Percentiles rank a stretch among this genome's conserved stretches.
Evolutionary conservation across 2,888 invertebrate genomes (phyloP).

Genomic region (Drosophila melanosoma): DNA sequence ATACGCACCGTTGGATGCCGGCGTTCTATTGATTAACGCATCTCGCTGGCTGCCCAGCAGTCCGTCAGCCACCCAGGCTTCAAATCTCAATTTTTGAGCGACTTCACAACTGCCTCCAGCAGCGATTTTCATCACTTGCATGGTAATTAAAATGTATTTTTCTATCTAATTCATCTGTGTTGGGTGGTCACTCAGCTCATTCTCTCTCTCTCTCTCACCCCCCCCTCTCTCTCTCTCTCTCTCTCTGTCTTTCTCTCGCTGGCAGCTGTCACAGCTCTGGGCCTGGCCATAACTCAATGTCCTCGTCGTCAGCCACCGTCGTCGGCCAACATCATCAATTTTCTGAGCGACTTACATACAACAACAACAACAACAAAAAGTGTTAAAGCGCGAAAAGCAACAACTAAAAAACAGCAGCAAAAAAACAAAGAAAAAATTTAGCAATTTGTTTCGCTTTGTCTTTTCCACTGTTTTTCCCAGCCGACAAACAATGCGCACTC

Average conservation of each 20-base stretch:
- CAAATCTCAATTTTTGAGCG: constrained; percentile 1
- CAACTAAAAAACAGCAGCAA: constrained; percentile 33
- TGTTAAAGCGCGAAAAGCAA: constrained; percentile 79
- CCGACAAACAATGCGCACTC: constrained; percentile 67
- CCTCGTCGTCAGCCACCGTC: constrained; percentile 36
- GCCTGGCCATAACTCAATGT: constrained; percentile 67
- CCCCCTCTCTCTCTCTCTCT: not conserved
- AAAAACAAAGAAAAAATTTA: constrained; percentile 42
- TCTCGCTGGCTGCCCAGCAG: constrained; percentile 32
- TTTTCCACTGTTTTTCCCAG: constrained; percentile 60
- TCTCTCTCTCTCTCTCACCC: not conserved
- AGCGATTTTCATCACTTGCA: constrained; percentile 70
- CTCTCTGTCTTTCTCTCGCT: constrained; percentile 1
- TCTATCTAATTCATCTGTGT: constrained; percentile 43
- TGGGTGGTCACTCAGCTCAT: constrained; percentile 54
- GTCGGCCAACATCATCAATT: constrained; percentile 71
- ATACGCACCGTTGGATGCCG: constrained; percentile 78
- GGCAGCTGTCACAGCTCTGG: constrained; percentile 69
- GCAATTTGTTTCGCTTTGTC: constrained; percentile 81
- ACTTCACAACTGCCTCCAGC: constrained; percentile 34
- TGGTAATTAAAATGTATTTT: constrained; percentile 79
- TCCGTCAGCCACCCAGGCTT: constrained; percentile 19
- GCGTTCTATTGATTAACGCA: constrained; percentile 71
- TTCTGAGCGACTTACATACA: constrained; percentile 37
- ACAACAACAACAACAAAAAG: constrained; percentile 44